These are phyloP conservation scores for Drosophila nebulosa DNA, from an alignment of 1,140 invertebrate genomes.

Conservation along the genomic window DNA sequence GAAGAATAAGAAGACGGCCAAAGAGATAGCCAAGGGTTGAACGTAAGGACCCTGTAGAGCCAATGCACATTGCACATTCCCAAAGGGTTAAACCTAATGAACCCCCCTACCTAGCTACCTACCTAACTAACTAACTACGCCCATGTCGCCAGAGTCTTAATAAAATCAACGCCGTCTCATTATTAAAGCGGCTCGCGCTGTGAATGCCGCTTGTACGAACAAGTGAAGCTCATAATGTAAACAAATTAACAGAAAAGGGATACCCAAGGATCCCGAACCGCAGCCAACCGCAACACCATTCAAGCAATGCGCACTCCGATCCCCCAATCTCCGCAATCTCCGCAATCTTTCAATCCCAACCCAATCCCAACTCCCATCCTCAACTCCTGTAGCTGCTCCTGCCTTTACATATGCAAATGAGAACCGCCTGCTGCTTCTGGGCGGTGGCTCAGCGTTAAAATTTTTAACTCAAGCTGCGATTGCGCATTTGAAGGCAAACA, in stretches of 20 bases:
- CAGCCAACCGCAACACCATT: neutral
- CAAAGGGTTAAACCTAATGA: too few relatives aligned
- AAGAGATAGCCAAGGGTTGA: neutral
- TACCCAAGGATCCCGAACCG: slow-evolving; percentile 9
- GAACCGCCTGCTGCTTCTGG: slow-evolving; percentile 64
- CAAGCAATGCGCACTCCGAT: too few relatives aligned
- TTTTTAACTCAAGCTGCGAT: slow-evolving; percentile 73
- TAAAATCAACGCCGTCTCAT: slow-evolving; percentile 75
- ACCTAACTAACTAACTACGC: neutral
- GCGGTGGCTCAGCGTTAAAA: slow-evolving; percentile 67
- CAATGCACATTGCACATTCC: too few relatives aligned
- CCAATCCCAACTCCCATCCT: neutral
- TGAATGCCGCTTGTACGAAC: slow-evolving; percentile 62
- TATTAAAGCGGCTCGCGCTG: slow-evolving; percentile 74
- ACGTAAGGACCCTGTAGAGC: neutral
- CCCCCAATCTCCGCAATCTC: too few relatives aligned
- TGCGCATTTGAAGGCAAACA: slow-evolving; percentile 80
- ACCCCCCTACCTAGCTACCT: neutral
- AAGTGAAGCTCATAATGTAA: slow-evolving; percentile 80
- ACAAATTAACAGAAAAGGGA: slow-evolving; percentile 70
- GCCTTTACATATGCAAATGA: slow-evolving; percentile 56
- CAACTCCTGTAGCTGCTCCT: too few relatives aligned
- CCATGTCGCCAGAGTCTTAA: slow-evolving; percentile 37
- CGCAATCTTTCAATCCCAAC: neutral
- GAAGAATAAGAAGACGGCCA: neutral